Conservation (phyloP, 2,888 invertebrate species). For the Limnephilus rhombicus region DNA sequence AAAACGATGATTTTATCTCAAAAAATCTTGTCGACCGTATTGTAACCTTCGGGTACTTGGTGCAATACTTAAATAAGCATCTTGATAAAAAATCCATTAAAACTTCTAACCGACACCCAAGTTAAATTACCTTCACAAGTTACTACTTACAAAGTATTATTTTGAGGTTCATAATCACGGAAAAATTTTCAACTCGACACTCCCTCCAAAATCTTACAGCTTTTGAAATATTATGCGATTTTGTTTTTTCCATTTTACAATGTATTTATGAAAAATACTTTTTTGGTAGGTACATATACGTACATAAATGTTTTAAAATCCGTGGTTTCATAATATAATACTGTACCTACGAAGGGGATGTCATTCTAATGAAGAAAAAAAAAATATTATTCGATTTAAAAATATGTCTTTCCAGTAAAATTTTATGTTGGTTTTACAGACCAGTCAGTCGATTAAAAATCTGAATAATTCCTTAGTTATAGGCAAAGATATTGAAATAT, state of each 20-base stretch:
- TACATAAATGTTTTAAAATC: too few species aligned
- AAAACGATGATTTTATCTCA: conserved; percentile 46
- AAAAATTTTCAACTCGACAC: not conserved
- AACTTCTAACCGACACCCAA: conserved; percentile 66
- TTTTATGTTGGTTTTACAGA: not conserved
- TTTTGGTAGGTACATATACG: not conserved
- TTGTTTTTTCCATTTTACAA: not conserved
- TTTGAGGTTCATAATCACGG: conserved; percentile 53
- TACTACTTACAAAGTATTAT: conserved; percentile 61
- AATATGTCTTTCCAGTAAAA: not conserved
- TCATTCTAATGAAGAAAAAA: too few species aligned
- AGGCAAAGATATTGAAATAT: too few species aligned
- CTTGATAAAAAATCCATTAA: conserved; percentile 67
- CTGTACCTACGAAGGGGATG: too few species aligned
- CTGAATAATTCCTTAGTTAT: too few species aligned
- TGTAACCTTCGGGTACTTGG: conserved; percentile 52
- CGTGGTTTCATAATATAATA: too few species aligned
- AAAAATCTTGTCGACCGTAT: conserved; percentile 55
- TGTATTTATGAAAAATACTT: not conserved
- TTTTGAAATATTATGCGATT: not conserved
- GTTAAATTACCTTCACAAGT: conserved; percentile 65
- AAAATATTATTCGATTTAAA: too few species aligned
- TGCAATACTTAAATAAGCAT: conserved; percentile 66
- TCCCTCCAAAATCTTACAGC: not conserved
- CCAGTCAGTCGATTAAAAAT: not conserved